These are phyloP conservation scores for Bubalus kerabau DNA, from an alignment of 2,113 vertebrate genomes.

Conservation along the genomic window DNA sequence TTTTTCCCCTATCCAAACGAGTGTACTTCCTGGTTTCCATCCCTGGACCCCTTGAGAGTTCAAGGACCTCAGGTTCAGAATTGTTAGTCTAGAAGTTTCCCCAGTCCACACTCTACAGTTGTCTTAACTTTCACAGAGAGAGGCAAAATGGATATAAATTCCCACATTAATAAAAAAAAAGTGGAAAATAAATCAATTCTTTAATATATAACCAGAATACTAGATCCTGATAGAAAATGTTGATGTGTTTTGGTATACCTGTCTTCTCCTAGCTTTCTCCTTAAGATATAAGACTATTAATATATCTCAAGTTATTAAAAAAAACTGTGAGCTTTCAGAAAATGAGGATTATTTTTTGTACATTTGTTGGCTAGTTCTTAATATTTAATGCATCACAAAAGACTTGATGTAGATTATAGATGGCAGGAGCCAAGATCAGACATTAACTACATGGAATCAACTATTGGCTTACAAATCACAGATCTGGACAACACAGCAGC, in stretches of 20 bases:
- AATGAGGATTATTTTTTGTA: background rate
- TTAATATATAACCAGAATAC: background rate
- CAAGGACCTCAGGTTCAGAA: background rate
- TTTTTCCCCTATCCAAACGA: background rate
- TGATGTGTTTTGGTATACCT: background rate
- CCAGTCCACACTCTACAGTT: background rate
- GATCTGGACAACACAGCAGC: background rate
- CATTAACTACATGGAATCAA: background rate
- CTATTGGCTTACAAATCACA: background rate
- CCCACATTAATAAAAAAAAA: background rate
- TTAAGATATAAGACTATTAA: background rate
- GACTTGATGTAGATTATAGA: background rate
- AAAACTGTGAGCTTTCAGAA: background rate
- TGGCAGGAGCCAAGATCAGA: background rate
- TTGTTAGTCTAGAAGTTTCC: background rate
- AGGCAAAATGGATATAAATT: background rate
- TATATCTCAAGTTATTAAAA: background rate
- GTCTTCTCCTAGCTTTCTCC: background rate
- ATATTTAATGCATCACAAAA: background rate
- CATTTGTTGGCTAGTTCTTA: background rate
- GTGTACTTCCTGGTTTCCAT: background rate
- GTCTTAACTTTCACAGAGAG: background rate
- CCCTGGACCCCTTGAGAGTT: background rate
- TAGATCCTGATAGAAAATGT: constrained; percentile 6
- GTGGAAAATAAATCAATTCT: background rate